Conservation (phyloP, 2,113 vertebrate genomes). For the Centrocercus urophasianus region DNA sequence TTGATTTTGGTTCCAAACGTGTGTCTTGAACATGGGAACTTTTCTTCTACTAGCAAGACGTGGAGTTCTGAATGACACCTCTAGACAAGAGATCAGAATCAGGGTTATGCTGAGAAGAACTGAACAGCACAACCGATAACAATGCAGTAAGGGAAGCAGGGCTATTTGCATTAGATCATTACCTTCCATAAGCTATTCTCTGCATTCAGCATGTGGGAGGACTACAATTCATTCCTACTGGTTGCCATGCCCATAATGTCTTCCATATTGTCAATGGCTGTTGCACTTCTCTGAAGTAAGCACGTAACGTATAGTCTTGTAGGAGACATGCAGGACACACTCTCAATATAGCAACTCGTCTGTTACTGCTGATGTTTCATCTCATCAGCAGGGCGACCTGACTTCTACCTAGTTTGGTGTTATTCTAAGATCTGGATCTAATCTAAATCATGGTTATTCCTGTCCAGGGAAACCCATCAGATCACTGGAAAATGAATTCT, state of each 20-base stretch:
- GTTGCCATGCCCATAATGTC: slow-evolving; percentile 12
- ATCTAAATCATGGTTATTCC: background rate
- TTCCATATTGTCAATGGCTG: slow-evolving; percentile 32
- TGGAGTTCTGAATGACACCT: background rate
- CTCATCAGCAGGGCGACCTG: slow-evolving; percentile 11
- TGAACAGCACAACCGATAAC: fast-evolving
- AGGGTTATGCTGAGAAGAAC: background rate
- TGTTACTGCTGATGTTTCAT: background rate
- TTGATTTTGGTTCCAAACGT: background rate
- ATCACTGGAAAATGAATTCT: background rate
- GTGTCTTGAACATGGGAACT: background rate
- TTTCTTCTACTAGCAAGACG: background rate
- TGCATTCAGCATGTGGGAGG: background rate
- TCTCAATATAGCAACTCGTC: slow-evolving; percentile 6
- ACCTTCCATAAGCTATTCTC: background rate
- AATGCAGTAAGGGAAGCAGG: background rate
- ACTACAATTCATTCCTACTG: background rate
- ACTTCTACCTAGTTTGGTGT: background rate
- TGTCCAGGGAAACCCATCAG: background rate
- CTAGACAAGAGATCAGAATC: background rate
- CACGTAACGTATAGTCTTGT: background rate
- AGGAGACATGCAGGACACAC: background rate
- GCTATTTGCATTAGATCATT: background rate
- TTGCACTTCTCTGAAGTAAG: slow-evolving; percentile 10
- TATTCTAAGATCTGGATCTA: background rate